Base-by-base conservation (phyloP, 2,888 invertebrate species). In the Alloplasta piceator region DNA sequence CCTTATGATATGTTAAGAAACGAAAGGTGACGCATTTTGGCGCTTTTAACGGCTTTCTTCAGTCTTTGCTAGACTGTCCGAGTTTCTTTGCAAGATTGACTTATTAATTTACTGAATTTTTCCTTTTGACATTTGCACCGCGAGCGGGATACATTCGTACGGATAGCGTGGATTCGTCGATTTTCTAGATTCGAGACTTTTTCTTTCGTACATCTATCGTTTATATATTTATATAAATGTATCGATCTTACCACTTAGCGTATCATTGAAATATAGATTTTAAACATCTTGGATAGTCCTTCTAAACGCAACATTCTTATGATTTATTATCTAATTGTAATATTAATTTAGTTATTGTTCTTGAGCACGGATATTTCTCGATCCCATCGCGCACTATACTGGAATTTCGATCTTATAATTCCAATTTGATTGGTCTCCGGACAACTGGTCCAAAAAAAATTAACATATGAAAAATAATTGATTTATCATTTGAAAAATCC, bases 301-400 rank as follows among this genome's bases (percentile, higher is more conserved):
- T 85, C 87, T 87, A 88, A 87, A 89, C 84, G 88, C 85, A 88
- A 88, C 85, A 86, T 85, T 84, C 88, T 89, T 89, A 89, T 79
- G 75, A 67, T 81, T 84, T 85, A 81, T 84, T 83, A 80, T 82
- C 80, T 75, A 79, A 66, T 61, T 61, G 52, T 75, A 75, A 78
- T 80, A 68, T 67, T 86, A 87, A 73, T 85, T 90, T 90, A 90
- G 86, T 90, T 90, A 90, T 90, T 90, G 89, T 91, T 90, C 89
- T 90, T 89, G 90, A 90, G 90, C 90, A 87, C 87, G 87, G 87
- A 88, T 87, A 87, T 74, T 80, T 64, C 67, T 86, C 77, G 85
- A 87, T 84, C 82, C 82, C 83, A 75, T 74, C 81, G 83, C 85
- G 83, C 50, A 52, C 14, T 68, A 6, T 14, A 48, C 58, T 36